Evolutionary conservation across 2,888 invertebrate species (phyloP), one percentile per base, ranked within the genome.

Genomic region (Odontomyia ornata): DNA sequence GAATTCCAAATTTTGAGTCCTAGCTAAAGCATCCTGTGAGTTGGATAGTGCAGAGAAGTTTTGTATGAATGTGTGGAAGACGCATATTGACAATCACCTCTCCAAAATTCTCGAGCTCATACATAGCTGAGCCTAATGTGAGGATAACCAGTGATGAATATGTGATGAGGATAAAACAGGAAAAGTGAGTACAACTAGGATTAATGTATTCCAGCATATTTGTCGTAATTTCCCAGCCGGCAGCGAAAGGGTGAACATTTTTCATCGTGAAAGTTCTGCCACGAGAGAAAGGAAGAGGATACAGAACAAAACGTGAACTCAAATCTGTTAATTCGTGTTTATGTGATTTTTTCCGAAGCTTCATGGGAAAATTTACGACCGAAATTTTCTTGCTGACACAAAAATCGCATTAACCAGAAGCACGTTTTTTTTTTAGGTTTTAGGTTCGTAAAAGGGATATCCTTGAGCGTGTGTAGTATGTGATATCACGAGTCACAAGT

Each of bases 321-420:
- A 65, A 65, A 65, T 65, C 65, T 65, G 30, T 36, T 65, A 36
- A 65, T 65, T 65, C 65, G 5, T 65, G 65, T 65, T 65, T 36
- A 36, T 18, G 21, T 5, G 13, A 18, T 65, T 65, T 27, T 13
- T 27, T 15, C 18, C 36, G 21, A 21, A 18, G 18, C 15, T n/a
- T 36, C 18, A n/a, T 47, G 13, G 46, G 27, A 23, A 47, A 47
- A 47, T 23, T 47, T 9, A 23, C 25, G 9, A 1, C 28, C 1
- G 30, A 47, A 46, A 69, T 23, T 69, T 25, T 30, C 27, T 36
- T 13, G 23, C 23, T 11, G 23, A 69, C 69, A 69, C 23, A 69
- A 69, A 69, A 69, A 69, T 9, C 69, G 46, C 69, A 69, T 69
- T 69, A 69, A 69, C 69, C 23, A 25, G 23, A 15, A 52, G 52